Evolutionary conservation across 2,797 vertebrate genomes (phyloP), one percentile per base, ranked within the genome.

Genomic region (Hemitrygon akajei): DNA sequence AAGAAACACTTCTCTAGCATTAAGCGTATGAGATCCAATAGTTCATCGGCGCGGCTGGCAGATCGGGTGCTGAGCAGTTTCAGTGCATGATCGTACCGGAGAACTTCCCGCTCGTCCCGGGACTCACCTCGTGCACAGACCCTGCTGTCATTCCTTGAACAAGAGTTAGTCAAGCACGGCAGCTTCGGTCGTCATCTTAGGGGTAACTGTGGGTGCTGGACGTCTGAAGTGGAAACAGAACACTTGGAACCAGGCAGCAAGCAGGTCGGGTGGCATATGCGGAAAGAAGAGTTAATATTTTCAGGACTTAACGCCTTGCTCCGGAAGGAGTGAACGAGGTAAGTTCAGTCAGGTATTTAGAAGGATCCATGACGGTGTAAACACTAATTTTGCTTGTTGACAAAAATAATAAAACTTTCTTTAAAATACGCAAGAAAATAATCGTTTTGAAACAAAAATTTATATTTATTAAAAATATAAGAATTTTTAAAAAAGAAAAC

Each of bases 1-100:
- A 95, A 95, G 94, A 96, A 95, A 56, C 94, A 95, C 5, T 89
- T 96, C 37, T 6, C 75, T 63, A 95, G 87, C 56, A 94, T 95
- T 73, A 96, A 95, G 56, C 0, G 69, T 12, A 93, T 94, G 56
- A 77, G 93, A 20, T 94, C 94, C 0, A 94, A 94, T 34, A 94
- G 37, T 34, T 16, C 1, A 10, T 47, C 0, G 69, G 95, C 93
- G 81, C 94, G 73, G 81, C 34, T 94, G 0, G 69, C 0, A 0
- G 75, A 94, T 34, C 94, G 7, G 76, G 58, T 0, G 0, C 20
- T 58, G 6, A 91, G 27, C 0, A 11, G 7, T 2, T 18, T 20
- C 0, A 22, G 80, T 79, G 87, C 58, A 30, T 84, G 71, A 94
- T 14, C 22, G 25, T 30, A 14, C 22, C 40, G 66, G 2, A 20